Percentiles rank a stretch among this genome's conserved stretches.
These are phyloP conservation scores for Heteromurus nitidus DNA, from an alignment of 2,888 invertebrate species.

Conservation along the genomic window DNA sequence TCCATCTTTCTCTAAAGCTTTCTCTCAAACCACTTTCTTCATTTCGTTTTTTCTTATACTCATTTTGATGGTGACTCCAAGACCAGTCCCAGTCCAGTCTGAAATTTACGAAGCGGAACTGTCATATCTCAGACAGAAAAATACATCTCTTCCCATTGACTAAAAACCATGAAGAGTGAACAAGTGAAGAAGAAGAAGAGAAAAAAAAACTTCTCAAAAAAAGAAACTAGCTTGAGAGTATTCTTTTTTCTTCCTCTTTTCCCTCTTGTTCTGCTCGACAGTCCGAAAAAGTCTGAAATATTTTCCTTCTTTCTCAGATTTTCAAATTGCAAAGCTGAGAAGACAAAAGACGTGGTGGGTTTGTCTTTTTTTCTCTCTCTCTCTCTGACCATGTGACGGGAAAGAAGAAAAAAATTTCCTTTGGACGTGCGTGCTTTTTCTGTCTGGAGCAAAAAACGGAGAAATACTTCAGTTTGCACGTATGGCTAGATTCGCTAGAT, in stretches of 20 bases:
- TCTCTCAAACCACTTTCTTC: background rate
- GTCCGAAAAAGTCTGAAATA: background rate
- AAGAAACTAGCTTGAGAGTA: no score
- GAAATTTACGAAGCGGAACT: conserved; percentile 58
- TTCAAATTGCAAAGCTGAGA: background rate
- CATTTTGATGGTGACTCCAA: conserved; percentile 30
- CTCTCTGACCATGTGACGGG: conserved; percentile 36
- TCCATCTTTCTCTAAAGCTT: conserved; percentile 1
- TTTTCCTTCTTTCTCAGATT: conserved; percentile 13
- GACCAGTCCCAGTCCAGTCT: no score
- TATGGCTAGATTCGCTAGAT: no score
- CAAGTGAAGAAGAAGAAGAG: background rate
- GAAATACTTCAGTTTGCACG: no score
- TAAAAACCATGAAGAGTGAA: background rate
- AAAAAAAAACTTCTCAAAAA: conserved; percentile 34
- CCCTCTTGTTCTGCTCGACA: background rate
- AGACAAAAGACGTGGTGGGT: conserved; percentile 50
- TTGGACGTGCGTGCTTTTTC: conserved; percentile 29
- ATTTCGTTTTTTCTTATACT: conserved; percentile 17
- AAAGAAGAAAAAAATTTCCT: conserved; percentile 6
- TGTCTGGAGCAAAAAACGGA: background rate
- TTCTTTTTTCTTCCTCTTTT: conserved; percentile 11
- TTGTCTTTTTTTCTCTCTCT: background rate
- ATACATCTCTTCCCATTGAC: conserved; percentile 39
- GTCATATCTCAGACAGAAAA: conserved; percentile 49